Evolutionary conservation across 2,888 invertebrate genomes (phyloP).

Genomic region (Parascotia fuliginaria): DNA sequence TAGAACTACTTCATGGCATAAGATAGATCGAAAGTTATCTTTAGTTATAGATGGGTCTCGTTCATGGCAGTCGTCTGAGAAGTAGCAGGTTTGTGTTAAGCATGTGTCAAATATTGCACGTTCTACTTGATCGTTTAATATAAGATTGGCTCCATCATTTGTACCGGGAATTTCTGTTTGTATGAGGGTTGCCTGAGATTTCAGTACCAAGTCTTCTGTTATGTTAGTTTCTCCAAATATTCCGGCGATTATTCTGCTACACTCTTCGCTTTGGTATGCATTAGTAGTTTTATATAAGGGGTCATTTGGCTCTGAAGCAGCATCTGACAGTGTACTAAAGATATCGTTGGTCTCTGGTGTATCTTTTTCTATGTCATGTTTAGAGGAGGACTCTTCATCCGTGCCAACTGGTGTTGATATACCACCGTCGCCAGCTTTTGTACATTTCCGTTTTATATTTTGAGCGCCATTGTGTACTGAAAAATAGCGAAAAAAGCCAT

Average conservation of each 20-base stretch:
- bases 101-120: too few species aligned
- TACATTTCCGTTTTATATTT: constrained; percentile 36
- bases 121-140: too few species aligned
- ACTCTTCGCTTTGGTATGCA: constrained; percentile 1
- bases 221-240: constrained; percentile 12
- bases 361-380: too few species aligned
- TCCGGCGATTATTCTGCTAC: constrained; percentile 10
- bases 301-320: background rate
- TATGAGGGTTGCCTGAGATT: background rate
- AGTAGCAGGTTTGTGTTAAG: background rate
- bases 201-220: background rate
- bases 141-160: too few species aligned
- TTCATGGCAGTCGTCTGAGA: too few species aligned
- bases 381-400: too few species aligned
- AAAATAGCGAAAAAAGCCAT: constrained; percentile 62
- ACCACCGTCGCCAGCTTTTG: constrained; percentile 30
- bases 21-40: background rate
- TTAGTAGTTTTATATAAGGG: background rate
- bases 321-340: background rate
- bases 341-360: too few species aligned
- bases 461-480: constrained; percentile 47
- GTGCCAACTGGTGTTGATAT: background rate
- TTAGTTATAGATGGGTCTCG: too few species aligned
- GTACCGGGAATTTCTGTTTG: too few species aligned
- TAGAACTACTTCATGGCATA: constrained; percentile 1